Conservation (phyloP, 2,888 invertebrate species). For the Campoletis raptor region DNA sequence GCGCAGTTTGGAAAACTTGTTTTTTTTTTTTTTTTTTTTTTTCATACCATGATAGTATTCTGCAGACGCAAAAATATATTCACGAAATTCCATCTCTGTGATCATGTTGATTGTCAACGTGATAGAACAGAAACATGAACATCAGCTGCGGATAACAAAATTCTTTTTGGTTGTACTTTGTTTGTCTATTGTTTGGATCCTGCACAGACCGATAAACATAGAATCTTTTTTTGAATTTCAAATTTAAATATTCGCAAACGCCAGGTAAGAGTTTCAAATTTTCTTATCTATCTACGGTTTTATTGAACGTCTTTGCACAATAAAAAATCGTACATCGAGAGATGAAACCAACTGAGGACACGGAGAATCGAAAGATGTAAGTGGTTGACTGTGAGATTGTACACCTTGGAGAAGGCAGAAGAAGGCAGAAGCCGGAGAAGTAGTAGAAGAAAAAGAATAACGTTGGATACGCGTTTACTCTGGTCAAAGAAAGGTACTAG, state of each 20-base stretch:
- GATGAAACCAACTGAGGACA: constrained; percentile 46
- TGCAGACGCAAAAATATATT: not conserved
- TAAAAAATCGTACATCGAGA: constrained; percentile 59
- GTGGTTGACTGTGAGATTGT: constrained; percentile 56
- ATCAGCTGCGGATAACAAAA: not conserved
- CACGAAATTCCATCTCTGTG: constrained; percentile 8
- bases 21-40: too few relatives aligned
- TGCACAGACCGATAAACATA: not conserved
- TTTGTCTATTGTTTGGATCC: constrained; percentile 34
- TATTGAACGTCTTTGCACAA: constrained; percentile 61
- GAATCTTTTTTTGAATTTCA: not conserved
- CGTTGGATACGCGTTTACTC: constrained; percentile 35
- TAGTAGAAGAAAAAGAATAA: constrained; percentile 42
- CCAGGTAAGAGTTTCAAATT: constrained; percentile 59
- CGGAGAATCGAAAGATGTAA: constrained; percentile 27
- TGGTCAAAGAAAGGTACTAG: constrained; percentile 50
- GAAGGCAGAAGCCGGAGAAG: constrained; percentile 31
- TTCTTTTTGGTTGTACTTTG: not conserved
- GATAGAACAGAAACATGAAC: constrained; percentile 16
- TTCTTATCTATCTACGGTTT: constrained; percentile 69
- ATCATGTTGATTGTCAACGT: constrained; percentile 62
- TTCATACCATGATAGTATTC: not conserved
- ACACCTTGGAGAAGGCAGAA: constrained; percentile 40
- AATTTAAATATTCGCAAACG: constrained; percentile 49
- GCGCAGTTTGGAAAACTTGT: not conserved